A percentile compares a stretch with the other conserved stretches of the same genome.
phyloP scores from a whole-genome alignment of 2,113 vertebrate species.

The Calonectris borealis region DNA sequence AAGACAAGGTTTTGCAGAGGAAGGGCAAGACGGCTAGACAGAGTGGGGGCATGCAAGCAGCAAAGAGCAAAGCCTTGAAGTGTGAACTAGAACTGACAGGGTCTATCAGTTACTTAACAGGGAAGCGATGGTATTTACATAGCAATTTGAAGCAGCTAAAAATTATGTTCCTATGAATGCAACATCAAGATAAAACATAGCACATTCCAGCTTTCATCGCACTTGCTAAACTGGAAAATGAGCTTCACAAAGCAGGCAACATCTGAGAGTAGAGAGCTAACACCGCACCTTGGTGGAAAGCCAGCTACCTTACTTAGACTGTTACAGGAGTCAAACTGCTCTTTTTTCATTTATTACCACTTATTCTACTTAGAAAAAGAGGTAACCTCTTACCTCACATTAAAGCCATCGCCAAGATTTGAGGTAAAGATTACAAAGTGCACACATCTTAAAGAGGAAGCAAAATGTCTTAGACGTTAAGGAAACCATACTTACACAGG shows the following conservation, averaged over 20 bases:
- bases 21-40: neutral
- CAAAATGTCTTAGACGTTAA: neutral
- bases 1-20: neutral
- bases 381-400: neutral
- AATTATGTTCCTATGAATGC: neutral
- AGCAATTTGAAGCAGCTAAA: neutral
- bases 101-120: neutral
- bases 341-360: neutral
- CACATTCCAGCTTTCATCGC: neutral
- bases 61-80: neutral
- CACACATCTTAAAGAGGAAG: neutral
- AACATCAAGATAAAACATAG: neutral
- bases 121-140: neutral
- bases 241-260: neutral
- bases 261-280: neutral
- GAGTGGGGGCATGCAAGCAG: neutral
- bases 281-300: neutral
- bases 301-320: neutral
- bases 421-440: neutral
- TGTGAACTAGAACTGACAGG: neutral
- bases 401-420: neutral
- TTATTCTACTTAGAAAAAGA: neutral
- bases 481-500: neutral
- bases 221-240: neutral
- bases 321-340: neutral